Base-by-base conservation (phyloP, 2,888 invertebrate species). In the Homarus gammarus region DNA sequence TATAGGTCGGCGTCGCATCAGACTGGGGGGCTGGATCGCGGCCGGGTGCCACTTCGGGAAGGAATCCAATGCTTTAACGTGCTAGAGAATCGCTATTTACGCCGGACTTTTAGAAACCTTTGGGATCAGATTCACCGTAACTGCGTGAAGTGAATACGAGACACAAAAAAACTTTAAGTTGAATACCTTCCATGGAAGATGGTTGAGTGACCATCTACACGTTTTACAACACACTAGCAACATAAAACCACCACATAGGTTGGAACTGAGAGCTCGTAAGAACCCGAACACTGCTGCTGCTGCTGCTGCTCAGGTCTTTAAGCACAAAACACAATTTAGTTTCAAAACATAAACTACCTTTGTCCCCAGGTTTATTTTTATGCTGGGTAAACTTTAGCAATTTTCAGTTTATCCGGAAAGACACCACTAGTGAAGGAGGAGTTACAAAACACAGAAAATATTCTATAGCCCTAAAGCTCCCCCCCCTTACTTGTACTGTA, bases 181-280 rank as follows among this genome's bases (percentile, higher is more conserved):
- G 31, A 78, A 36, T 22, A 12, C 77, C 77, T 49, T n/a, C 44
- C 77, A 27, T 3, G 38, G 22, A 38, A 75, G 44, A 40, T 72
- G 56, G 56, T 22, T 56, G 22, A 22, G 27, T 56, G 44, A 22
- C 33, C 36, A 15, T 36, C n/a, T 33, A 56, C 18, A 33, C 56
- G 51, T 78, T 78, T 78, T 36, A 78, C 56, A 33, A 18, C 56
- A 78, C 33, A 51, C 31, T 51, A 56, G 56, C 56, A 78, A 78
- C 78, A 36, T 78, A 12, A 78, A 31, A 27, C 78, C 78, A 51
- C 78, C 51, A 51, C 49, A 77, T 3, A 36, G 78, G 22, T 36
- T 15, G 33, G 78, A 56, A 56, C 3, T 5, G 22, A 18, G 56
- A 56, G 15, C 22, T 22, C 56, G 18, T 5, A 3, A 0, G 22